Evolutionary conservation across 2,113 vertebrate species (phyloP).

Genomic region (Platycercus adscitus): DNA sequence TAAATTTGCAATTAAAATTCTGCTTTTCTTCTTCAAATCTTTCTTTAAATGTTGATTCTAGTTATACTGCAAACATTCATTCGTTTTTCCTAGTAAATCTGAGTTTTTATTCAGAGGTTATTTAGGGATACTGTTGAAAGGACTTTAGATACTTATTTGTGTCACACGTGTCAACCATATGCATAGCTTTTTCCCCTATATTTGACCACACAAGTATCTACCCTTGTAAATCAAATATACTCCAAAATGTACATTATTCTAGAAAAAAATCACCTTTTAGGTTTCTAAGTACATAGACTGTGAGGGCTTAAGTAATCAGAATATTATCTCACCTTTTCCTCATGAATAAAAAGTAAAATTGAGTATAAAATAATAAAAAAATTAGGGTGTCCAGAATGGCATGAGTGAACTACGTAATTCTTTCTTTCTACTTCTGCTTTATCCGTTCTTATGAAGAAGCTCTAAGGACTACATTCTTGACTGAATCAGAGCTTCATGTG

Average conservation of each 20-base stretch:
- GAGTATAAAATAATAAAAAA: rapidly evolving
- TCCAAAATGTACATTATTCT: background rate
- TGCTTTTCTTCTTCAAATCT: background rate
- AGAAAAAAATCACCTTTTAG: background rate
- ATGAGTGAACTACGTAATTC: background rate
- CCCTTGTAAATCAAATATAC: background rate
- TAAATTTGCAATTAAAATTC: background rate
- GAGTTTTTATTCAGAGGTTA: background rate
- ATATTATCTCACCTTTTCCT: background rate
- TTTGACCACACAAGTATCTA: background rate
- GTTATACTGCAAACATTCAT: background rate
- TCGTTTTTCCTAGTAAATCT: background rate
- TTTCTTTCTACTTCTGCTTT: background rate
- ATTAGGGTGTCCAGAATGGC: background rate
- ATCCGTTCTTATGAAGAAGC: background rate
- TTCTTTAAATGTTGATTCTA: background rate
- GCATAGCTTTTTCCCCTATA: background rate
- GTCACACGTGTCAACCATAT: background rate
- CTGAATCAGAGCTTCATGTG: background rate
- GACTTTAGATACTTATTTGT: background rate
- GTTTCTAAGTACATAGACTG: background rate
- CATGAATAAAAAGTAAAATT: background rate
- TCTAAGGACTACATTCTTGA: background rate
- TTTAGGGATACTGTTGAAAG: background rate
- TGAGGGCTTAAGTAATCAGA: background rate